phyloP scores from a whole-genome alignment of 2,797 vertebrate genomes.

The Neomorphus geoffroyi region DNA sequence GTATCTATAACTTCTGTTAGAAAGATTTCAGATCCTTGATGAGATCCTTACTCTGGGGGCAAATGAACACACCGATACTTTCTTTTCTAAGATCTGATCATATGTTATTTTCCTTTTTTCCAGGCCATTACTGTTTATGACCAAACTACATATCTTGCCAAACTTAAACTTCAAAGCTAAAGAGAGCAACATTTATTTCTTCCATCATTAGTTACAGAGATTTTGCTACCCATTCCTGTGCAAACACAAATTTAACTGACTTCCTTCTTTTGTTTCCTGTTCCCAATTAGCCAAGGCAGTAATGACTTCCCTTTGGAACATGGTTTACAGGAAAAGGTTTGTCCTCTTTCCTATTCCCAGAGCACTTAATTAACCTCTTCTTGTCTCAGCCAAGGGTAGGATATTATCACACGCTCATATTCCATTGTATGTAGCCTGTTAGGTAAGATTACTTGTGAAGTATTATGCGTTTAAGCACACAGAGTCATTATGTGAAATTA shows the following conservation, averaged over 20 bases:
- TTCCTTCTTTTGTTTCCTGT: conserved; percentile 29
- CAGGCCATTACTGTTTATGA: not conserved
- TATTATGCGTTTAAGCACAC: not conserved
- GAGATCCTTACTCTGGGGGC: not conserved
- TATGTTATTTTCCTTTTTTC: not conserved
- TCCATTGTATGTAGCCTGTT: not conserved
- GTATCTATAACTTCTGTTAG: not conserved
- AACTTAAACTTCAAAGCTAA: not conserved
- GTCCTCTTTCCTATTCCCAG: not conserved
- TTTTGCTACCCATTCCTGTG: not conserved
- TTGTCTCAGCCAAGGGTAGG: not conserved
- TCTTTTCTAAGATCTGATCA: not conserved
- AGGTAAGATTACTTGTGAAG: not conserved
- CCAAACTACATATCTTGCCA: not conserved
- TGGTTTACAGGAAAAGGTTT: not conserved
- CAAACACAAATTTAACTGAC: not conserved
- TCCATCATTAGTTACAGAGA: not conserved
- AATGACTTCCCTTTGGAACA: not conserved
- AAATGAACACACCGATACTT: not conserved
- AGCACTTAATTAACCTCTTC: not conserved
- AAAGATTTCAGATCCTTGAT: not conserved
- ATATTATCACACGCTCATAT: not conserved
- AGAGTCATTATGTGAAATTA: not conserved
- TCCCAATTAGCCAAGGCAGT: not conserved
- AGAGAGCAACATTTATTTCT: not conserved